Evolutionary conservation across 1,140 invertebrate genomes (phyloP), one percentile per base, ranked within the genome.

Genomic region (Onthophagus taurus): DNA sequence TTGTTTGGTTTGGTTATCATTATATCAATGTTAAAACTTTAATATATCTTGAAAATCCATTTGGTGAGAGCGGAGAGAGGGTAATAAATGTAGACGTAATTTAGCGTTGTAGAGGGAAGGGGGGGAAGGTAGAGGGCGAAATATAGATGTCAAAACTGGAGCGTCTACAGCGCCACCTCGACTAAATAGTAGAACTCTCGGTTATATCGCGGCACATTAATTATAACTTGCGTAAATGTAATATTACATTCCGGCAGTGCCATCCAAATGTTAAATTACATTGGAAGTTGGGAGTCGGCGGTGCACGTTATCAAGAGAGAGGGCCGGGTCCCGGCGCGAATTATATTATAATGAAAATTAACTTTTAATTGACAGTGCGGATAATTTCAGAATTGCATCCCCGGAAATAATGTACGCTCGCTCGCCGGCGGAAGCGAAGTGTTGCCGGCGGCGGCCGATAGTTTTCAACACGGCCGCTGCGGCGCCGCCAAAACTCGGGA

Each of bases 261-360:
- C 42, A 49, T 50, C 49, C 50, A 48, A 55, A 58, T 59, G 57
- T 55, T 54, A 57, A 55, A 57, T 58, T 58, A 56, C 51, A 53
- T 57, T 51, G 39, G 45, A 53, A 53, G 49, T 55, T 55, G 49
- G 18, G 3, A 12, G 29, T 38, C 52, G 38, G 41, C 36, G 44
- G 39, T 33, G 42, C 48, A 42, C 44, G 45, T 47, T 49, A 51
- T 44, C 50, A 45, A 49, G 45, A 31, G 31, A 37, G 29, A 36
- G 21, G 39, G 19, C 31, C 31, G 42, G 29, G 47, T 49, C 26
- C 44, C 47, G 34, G 38, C 46, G 38, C 42, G 45, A 47, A 54
- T 52, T 50, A 54, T 51, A 55, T 51, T 49, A 51, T 53, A 55
- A 53, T 53, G 48, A 53, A 53, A 53, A 51, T 53, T 53, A 55